Evolutionary conservation across 2,888 invertebrate species (phyloP), one percentile per base, ranked within the genome.

Genomic region (Agrochola lychnidis): DNA sequence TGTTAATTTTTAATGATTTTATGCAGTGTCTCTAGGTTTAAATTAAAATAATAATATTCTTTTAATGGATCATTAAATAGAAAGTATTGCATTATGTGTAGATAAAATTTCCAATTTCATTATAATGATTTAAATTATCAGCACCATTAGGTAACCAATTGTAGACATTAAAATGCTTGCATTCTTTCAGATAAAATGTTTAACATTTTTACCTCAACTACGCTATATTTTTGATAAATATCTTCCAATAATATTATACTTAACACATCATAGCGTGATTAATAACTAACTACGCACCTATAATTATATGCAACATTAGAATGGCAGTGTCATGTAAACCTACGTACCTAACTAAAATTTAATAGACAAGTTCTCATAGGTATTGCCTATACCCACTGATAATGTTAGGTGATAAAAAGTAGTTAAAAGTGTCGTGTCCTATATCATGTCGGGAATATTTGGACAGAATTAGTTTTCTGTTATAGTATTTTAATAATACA

Each of bases 261-360:
- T 76, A 81, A 73, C 48, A 75, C 12, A 61, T 76, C 30, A 74
- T 79, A 88, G 85, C 88, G 87, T 89, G 88, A 86, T 79, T 75
- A 73, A 81, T 76, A 68, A 85, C 84, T 88, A 88, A 84, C 85
- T 88, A 88, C 57, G 90, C 87, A 85, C 68, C 86, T 88, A 88
- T 75, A 77, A 78, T 80, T 81, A 78, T 85, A 87, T 88, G 91
- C 92, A 90, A 89, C 81, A 90, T 88, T 89, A 89, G 83, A 92
- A 93, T 93, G 94, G 94, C 94, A 94, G 94, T 94, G 80, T 79
- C 56, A 86, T 75, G 70, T 87, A 88, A 81, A 86, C 71, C 87
- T 87, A 88, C 83, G 75, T 80, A n/a, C n/a, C n/a, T n/a, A 82
- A 83, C 75, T 86, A 81, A 85, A 82, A 73, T 70, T 68, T 80